Conservation (phyloP, 2,888 invertebrate genomes). For the Iselma pallidipennis region DNA sequence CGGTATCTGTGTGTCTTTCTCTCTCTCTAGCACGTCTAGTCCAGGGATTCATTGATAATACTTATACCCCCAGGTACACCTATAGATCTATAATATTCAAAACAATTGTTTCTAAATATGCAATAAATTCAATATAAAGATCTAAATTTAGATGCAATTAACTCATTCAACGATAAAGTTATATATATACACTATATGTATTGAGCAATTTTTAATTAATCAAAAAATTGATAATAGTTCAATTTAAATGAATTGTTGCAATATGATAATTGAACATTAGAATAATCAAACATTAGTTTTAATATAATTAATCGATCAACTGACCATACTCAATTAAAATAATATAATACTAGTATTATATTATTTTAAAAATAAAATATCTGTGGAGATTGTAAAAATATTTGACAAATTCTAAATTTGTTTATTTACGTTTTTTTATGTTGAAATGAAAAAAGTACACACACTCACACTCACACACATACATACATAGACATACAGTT, state of each 20-base stretch:
- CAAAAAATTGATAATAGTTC: too few species aligned
- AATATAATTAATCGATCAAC: not conserved
- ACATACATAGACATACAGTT: too few species aligned
- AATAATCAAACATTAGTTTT: not conserved
- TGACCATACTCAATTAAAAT: slow-evolving; percentile 7
- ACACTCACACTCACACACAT: too few species aligned
- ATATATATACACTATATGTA: too few species aligned
- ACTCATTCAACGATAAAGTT: not conserved
- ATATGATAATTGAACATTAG: too few species aligned
- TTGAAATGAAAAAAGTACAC: too few species aligned
- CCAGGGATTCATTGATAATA: slow-evolving; percentile 12
- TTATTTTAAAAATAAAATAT: too few species aligned
- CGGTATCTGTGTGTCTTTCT: not conserved
- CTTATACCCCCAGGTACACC: not conserved
- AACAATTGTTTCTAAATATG: not conserved
- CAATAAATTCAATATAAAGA: slow-evolving; percentile 7
- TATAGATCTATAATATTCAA: not conserved
- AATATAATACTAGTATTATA: too few species aligned
- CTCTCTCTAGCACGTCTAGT: slow-evolving; percentile 7
- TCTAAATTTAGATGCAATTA: not conserved
- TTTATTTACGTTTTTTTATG: not conserved
- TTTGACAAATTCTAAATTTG: not conserved
- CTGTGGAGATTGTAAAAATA: slow-evolving; percentile 1
- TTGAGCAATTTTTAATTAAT: too few species aligned
- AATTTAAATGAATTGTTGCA: too few species aligned